Evolutionary conservation across 2,113 vertebrate species (phyloP).

Genomic region (Puntigrus tetrazona): DNA sequence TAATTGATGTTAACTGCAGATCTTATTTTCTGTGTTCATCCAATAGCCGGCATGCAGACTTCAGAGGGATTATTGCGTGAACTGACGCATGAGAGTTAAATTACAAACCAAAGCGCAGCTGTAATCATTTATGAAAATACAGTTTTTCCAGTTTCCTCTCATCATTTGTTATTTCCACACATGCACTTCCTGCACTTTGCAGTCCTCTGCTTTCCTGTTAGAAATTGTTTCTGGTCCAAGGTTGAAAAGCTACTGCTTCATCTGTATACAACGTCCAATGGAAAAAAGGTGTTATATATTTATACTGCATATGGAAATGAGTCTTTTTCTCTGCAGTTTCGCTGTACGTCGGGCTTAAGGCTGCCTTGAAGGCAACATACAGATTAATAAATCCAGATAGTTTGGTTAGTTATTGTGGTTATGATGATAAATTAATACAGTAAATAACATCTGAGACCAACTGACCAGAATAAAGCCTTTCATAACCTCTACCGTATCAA

Average conservation of each 20-base stretch:
- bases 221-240: constrained; percentile 20
- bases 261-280: not conserved
- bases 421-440: constrained; percentile 36
- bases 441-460: constrained; percentile 44
- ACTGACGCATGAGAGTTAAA: constrained; percentile 15
- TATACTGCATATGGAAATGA: not conserved
- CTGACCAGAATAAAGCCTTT: constrained; percentile 39
- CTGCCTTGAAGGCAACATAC: not conserved
- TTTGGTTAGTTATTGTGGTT: constrained; percentile 39
- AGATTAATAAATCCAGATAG: constrained; percentile 30
- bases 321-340: not conserved
- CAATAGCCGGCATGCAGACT: not conserved
- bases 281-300: not conserved
- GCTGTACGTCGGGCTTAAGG: not conserved
- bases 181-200: constrained; percentile 35
- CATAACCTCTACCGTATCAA: constrained; percentile 24
- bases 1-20: not conserved
- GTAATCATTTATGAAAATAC: constrained; percentile 22
- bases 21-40: not conserved
- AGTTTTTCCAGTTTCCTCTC: constrained; percentile 21
- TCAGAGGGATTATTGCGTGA: not conserved
- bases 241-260: constrained; percentile 8
- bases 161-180: constrained; percentile 42
- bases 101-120: constrained; percentile 5
- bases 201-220: constrained; percentile 27